Percentiles rank a stretch among this genome's conserved stretches.
Evolutionary conservation across 2,113 vertebrate species (phyloP).

Genomic region (Pungitius pungitius): DNA sequence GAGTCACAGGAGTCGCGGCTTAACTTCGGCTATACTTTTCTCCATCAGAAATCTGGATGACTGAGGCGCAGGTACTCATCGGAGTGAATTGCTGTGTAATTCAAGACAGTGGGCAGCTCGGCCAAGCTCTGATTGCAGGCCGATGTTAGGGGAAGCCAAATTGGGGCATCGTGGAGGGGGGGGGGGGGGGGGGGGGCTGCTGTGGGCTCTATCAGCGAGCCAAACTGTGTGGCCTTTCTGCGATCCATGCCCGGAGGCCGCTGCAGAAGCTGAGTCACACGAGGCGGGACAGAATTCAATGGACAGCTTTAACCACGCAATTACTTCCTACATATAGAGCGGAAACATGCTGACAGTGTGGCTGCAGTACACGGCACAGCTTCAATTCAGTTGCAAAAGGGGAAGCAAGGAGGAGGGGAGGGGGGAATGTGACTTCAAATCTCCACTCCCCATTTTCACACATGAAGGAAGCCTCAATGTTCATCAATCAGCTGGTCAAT

Average conservation of each 20-base stretch:
- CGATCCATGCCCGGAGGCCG: constrained; percentile 48
- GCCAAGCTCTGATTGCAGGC: constrained; percentile 51
- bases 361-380: constrained; percentile 9
- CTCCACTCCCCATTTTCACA: neutral
- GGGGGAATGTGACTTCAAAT: constrained; percentile 8
- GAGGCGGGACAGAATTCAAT: constrained; percentile 29
- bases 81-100: constrained; percentile 54
- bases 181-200: constrained; percentile 5
- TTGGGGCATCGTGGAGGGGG: neutral
- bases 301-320: constrained; percentile 48
- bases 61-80: constrained; percentile 37
- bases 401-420: constrained; percentile 25
- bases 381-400: constrained; percentile 9
- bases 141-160: constrained; percentile 48
- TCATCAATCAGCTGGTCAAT: constrained; percentile 7
- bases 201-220: constrained; percentile 41
- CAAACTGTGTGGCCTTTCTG: constrained; percentile 64
- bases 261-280: constrained; percentile 39
- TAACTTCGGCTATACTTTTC: constrained; percentile 1
- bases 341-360: constrained; percentile 30
- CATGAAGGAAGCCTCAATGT: neutral
- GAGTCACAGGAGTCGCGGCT: neutral
- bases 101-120: constrained; percentile 42
- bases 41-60: constrained; percentile 37
- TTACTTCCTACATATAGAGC: constrained; percentile 47